Evolutionary conservation across 2,113 vertebrate genomes (phyloP), one percentile per base, ranked within the genome.

Genomic region (Atrichornis clamosus): DNA sequence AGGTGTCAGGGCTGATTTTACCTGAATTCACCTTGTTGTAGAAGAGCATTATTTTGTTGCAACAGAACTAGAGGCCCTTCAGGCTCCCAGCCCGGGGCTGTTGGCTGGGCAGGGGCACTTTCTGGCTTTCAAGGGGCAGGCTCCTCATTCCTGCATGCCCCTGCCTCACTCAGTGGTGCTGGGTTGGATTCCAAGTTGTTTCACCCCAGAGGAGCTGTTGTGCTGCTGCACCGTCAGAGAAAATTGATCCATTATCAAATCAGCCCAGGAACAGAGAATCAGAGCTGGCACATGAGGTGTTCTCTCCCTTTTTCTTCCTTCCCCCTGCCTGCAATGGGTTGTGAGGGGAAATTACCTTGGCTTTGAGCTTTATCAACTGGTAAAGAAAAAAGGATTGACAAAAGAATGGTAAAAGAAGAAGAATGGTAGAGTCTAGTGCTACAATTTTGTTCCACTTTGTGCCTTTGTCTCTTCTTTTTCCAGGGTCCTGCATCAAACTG

Each of bases 321-420:
- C 2, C 9, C 10, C 2, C 41, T 63, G 12, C 11, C 46, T 75
- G 46, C 41, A 56, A 22, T 26, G 37, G 49, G 33, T 30, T 49
- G 33, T 0, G 0, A 75, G 7, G 15, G 8, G 10, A 46, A 76
- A 24, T 4, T 20, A 1, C 16, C 18, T 49, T 35, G 26, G 16
- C 22, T 68, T 35, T 21, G 42, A 62, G 27, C 4, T 90, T 69
- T 53, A 5, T 41, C 13, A 10, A 16, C 1, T 32, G 26, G 30
- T 62, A 24, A 80, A 64, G 35, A 23, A 73, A 85, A 84, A 80
- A 22, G 5, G 12, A 8, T 15, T 41, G 35, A 10, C 30, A 4
- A 32, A 53, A 33, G 39, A 20, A 10, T 14, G 22, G 21, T 15
- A 24, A n/a, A n/a, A 60, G 32, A 42, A 53, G 21, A 41, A 21